Conservation (phyloP, 2,113 vertebrate genomes). For the Numida meleagris region DNA sequence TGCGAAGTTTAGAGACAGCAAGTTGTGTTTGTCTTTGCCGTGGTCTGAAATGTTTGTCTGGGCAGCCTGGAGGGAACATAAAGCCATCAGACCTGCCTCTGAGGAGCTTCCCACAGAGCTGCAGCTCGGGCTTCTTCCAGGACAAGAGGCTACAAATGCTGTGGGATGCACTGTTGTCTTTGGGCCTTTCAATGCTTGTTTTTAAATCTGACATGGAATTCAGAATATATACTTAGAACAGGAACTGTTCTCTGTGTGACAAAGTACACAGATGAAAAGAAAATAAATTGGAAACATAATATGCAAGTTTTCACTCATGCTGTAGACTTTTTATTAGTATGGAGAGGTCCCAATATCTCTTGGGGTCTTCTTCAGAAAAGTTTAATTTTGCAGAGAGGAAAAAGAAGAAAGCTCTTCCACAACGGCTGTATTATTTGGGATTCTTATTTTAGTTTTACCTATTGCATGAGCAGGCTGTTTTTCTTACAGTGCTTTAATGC, state of each 20-base stretch:
- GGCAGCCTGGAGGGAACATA: background rate
- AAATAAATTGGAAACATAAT: slow-evolving; percentile 23
- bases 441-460: slow-evolving; percentile 24
- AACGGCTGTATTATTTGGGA: background rate
- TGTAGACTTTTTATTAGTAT: background rate
- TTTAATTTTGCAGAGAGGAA: background rate
- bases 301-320: background rate
- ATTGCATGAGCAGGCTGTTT: background rate
- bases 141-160: slow-evolving; percentile 2
- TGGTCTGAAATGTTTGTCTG: background rate
- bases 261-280: background rate
- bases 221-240: slow-evolving; percentile 12
- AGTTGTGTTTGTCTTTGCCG: background rate
- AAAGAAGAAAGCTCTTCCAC: background rate
- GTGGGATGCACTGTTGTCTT: background rate
- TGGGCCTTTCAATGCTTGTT: slow-evolving; percentile 1
- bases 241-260: slow-evolving; percentile 8
- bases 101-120: background rate
- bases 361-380: background rate
- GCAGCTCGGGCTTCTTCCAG: background rate
- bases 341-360: background rate
- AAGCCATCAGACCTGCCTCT: background rate
- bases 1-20: background rate
- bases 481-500: background rate
- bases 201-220: slow-evolving; percentile 20